Percentiles rank a stretch among this genome's conserved stretches.
Conservation (phyloP, 2,113 vertebrate genomes). For the Erpornis zantholeuca region DNA sequence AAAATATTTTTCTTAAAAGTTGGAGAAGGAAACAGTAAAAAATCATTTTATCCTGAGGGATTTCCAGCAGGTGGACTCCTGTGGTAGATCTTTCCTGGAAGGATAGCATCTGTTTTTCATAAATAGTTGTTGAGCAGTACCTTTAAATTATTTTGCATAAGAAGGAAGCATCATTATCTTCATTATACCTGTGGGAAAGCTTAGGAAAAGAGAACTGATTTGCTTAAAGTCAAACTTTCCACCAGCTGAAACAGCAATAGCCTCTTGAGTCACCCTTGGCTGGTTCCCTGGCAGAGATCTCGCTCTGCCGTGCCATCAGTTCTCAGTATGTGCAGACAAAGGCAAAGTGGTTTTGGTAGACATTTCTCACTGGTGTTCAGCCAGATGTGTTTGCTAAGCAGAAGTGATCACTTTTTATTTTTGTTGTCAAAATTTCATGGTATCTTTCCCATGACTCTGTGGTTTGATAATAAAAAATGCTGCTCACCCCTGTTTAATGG, state of each 20-base stretch:
- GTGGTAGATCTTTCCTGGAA: background rate
- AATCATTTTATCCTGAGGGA: background rate
- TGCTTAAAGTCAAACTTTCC: conserved; percentile 21
- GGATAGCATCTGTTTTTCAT: background rate
- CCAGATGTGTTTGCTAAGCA: background rate
- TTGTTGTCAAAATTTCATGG: background rate
- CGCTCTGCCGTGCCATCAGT: background rate
- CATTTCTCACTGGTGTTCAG: background rate
- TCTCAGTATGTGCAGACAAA: background rate
- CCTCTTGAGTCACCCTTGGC: conserved; percentile 9
- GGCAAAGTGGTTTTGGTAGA: background rate
- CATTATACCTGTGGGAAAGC: conserved; percentile 27
- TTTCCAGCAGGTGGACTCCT: background rate
- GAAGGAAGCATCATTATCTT: conserved; percentile 23
- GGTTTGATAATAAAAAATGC: background rate
- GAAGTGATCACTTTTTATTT: background rate
- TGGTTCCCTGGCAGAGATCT: conserved; percentile 19
- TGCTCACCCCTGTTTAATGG: background rate
- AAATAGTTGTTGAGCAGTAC: background rate
- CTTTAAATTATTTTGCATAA: conserved; percentile 27
- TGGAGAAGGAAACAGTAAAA: background rate
- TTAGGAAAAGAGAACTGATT: conserved; percentile 16
- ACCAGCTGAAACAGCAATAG: background rate
- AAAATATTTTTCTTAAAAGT: background rate
- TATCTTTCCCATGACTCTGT: background rate